These are phyloP conservation scores for Callosobruchus maculatus DNA, from an alignment of 2,888 invertebrate genomes.

Conservation along the genomic window DNA sequence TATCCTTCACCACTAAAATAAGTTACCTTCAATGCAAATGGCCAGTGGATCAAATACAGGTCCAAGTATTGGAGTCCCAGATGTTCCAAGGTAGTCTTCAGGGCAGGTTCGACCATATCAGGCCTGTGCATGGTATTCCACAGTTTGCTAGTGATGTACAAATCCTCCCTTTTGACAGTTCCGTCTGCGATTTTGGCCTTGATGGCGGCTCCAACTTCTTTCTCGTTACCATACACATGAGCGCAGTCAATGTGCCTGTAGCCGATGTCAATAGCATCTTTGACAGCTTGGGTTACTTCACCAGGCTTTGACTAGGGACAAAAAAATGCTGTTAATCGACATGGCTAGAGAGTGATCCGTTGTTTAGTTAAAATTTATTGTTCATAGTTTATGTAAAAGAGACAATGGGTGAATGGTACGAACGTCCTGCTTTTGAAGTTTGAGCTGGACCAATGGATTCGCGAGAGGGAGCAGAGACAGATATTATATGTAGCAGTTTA, in stretches of 20 bases:
- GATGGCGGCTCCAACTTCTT: conserved; percentile 58
- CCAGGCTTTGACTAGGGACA: conserved; percentile 60
- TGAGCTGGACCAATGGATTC: too few relatives aligned
- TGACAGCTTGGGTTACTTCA: conserved; percentile 62
- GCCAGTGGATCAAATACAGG: conserved; percentile 56
- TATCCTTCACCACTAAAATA: background rate
- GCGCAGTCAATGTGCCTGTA: conserved; percentile 77
- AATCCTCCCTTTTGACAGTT: conserved; percentile 62
- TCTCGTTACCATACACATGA: conserved; percentile 65
- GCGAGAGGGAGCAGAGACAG: too few relatives aligned
- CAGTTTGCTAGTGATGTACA: conserved; percentile 71
- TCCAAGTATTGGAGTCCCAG: conserved; percentile 56
- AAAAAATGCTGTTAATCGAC: background rate
- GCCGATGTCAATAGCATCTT: conserved; percentile 70
- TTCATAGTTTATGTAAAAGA: too few relatives aligned
- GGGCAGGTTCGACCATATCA: conserved; percentile 50
- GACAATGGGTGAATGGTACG: too few relatives aligned
- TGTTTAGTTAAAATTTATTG: too few relatives aligned
- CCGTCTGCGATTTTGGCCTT: conserved; percentile 27
- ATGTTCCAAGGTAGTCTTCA: conserved; percentile 47
- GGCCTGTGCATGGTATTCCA: conserved; percentile 88
- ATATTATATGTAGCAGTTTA: too few relatives aligned
- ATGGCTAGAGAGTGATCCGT: background rate
- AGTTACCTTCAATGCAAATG: conserved; percentile 39
- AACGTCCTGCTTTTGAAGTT: too few relatives aligned